These are phyloP conservation scores for Achlya flavicornis DNA, from an alignment of 2,888 invertebrate genomes.

Conservation along the genomic window DNA sequence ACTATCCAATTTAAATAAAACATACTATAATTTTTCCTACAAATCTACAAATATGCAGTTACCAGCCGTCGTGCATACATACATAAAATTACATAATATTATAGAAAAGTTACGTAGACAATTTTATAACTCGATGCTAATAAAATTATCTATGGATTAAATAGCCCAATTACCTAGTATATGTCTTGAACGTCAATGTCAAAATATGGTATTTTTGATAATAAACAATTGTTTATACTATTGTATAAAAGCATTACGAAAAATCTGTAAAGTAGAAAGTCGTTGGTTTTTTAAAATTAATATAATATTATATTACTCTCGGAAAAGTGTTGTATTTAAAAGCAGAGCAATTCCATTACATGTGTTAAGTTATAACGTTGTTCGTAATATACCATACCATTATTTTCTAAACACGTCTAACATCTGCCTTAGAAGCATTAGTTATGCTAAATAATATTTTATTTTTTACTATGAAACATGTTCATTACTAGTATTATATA, in stretches of 20 bases:
- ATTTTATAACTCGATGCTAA: too few relatives aligned
- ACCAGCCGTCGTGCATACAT: constrained; percentile 60
- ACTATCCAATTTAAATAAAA: too few relatives aligned
- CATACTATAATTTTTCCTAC: constrained; percentile 27
- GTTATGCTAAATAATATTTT: constrained; percentile 27
- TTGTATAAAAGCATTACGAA: neutral
- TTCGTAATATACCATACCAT: neutral
- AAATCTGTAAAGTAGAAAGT: too few relatives aligned
- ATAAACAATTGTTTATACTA: neutral
- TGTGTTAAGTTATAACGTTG: neutral
- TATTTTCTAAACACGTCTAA: constrained; percentile 43
- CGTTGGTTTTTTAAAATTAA: too few relatives aligned
- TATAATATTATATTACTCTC: too few relatives aligned
- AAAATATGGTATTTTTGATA: too few relatives aligned
- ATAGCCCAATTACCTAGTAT: too few relatives aligned
- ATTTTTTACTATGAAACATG: constrained; percentile 42
- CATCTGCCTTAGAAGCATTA: constrained; percentile 43
- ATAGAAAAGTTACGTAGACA: neutral
- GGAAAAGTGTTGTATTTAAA: too few relatives aligned
- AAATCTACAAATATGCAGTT: constrained; percentile 53
- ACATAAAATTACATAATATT: constrained; percentile 26
- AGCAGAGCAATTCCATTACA: too few relatives aligned
- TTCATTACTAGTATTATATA: constrained; percentile 34
- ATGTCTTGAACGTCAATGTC: too few relatives aligned
- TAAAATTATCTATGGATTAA: neutral